Conservation (phyloP, 2,888 invertebrate species). For the Panopea generosa region DNA sequence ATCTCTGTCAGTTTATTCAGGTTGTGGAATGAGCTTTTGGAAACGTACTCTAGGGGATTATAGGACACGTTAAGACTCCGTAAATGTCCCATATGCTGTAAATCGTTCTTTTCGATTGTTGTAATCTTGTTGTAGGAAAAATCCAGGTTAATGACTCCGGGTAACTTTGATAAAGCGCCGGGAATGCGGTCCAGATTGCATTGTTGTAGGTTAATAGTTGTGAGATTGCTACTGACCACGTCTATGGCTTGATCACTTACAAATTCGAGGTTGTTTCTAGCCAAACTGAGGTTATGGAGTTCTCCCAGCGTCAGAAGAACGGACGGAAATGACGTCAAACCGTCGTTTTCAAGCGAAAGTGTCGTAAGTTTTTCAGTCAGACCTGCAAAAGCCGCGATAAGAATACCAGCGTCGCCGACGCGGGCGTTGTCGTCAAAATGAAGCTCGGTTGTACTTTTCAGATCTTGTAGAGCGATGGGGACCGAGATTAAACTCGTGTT, state of each 20-base stretch:
- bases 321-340: slow-evolving; percentile 58
- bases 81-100: slow-evolving; percentile 41
- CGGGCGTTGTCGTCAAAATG: slow-evolving; percentile 64
- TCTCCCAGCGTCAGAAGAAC: slow-evolving; percentile 51
- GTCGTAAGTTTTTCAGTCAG: slow-evolving; percentile 28
- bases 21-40: slow-evolving; percentile 56
- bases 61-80: slow-evolving; percentile 36
- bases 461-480: slow-evolving; percentile 59
- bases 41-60: slow-evolving; percentile 64
- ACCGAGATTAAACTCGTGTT: slow-evolving; percentile 52
- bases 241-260: slow-evolving; percentile 61
- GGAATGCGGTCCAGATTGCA: slow-evolving; percentile 66
- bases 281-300: slow-evolving; percentile 55
- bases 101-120: slow-evolving; percentile 64
- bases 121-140: slow-evolving; percentile 63
- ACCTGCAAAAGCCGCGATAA: slow-evolving; percentile 63
- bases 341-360: slow-evolving; percentile 60
- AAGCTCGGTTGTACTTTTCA: slow-evolving; percentile 41
- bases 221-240: slow-evolving; percentile 46
- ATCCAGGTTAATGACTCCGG: slow-evolving; percentile 45
- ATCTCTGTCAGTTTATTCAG: slow-evolving; percentile 35
- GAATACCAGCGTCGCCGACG: slow-evolving; percentile 62
- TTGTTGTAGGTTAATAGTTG: slow-evolving; percentile 49
- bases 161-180: slow-evolving; percentile 54
- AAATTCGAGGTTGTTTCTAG: slow-evolving; percentile 59